phyloP scores from a whole-genome alignment of 2,888 invertebrate genomes.

The Podabrus alpinus region DNA sequence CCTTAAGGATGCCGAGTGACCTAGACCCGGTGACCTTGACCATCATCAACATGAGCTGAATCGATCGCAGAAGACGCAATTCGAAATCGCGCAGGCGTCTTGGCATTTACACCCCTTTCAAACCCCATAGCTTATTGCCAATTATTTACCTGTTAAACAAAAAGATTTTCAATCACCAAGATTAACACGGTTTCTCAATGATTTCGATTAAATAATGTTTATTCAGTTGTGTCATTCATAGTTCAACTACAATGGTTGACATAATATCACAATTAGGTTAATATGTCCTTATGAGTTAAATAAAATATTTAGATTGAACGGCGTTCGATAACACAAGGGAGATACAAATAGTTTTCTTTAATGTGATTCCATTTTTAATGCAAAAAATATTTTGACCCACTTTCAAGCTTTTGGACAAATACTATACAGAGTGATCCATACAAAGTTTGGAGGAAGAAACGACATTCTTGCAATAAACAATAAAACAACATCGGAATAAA shows the following conservation, averaged over 20 bases:
- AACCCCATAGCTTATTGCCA: slow-evolving; percentile 6
- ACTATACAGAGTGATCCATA: background rate
- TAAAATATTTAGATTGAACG: too few relatives aligned
- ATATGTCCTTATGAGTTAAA: background rate
- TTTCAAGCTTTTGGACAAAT: background rate
- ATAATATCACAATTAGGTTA: background rate
- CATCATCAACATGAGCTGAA: slow-evolving; percentile 42
- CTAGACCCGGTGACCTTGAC: slow-evolving; percentile 53
- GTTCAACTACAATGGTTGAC: background rate
- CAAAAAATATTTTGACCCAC: background rate
- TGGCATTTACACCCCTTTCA: background rate
- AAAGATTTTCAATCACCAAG: background rate
- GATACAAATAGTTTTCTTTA: background rate
- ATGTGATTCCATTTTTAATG: background rate
- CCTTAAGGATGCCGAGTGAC: slow-evolving; percentile 38
- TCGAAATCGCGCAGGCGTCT: slow-evolving; percentile 22
- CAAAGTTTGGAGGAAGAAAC: background rate
- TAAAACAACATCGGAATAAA: background rate
- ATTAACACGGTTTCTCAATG: background rate
- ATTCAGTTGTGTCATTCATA: background rate
- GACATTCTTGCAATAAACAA: background rate
- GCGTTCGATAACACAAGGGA: too few relatives aligned
- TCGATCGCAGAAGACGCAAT: slow-evolving; percentile 35
- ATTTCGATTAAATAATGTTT: background rate
- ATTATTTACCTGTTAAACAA: slow-evolving; percentile 12